Base-by-base conservation (phyloP, 2,888 invertebrate genomes). In the Dorcus hopei region DNA sequence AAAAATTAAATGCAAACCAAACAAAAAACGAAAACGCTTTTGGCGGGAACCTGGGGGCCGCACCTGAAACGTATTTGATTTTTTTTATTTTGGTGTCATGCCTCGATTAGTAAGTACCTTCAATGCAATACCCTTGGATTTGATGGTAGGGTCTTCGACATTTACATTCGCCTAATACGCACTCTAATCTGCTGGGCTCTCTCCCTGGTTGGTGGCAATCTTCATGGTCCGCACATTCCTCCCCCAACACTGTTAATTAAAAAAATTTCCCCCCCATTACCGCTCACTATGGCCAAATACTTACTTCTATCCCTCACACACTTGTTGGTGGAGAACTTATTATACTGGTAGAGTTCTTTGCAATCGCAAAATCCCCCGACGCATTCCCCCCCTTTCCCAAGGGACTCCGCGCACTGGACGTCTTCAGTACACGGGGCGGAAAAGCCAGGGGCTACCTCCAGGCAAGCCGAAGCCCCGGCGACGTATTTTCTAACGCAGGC, bases 301-400 rank as follows among this genome's bases (percentile, higher is more conserved):
- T 57, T 51, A 57, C 56, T 39, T 5, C 23, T 14, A 26, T 45
- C 53, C 61, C 23, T 16, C 19, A 73, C 68, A 54, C 74, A 74
- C 60, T 67, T 69, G 23, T 66, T 68, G 3, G 54, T 61, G 4
- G 50, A 49, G 8, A 56, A 26, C 41, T 72, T 71, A 19, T 72
- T 71, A 19, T 68, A 65, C 42, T 72, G 67, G 52, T 68, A 71
- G 14, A 70, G 47, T 43, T 73, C 71, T 23, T 59, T 63, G 53
- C 76, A 76, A 7, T 57, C 59, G 57, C 76, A 76, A 14, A 58
- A 53, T 9, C 70, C 70, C 33, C 66, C 47, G 4, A 49, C 54
- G 57, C 75, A 75, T 14, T 58, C 42, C 2, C 69, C 64, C 26
- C 67, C 70, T 26, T 60, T 42, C 1, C 74, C 73, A 7, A 74